phyloP scores from a whole-genome alignment of 2,113 vertebrate genomes.

The Oryzias curvinotus region DNA sequence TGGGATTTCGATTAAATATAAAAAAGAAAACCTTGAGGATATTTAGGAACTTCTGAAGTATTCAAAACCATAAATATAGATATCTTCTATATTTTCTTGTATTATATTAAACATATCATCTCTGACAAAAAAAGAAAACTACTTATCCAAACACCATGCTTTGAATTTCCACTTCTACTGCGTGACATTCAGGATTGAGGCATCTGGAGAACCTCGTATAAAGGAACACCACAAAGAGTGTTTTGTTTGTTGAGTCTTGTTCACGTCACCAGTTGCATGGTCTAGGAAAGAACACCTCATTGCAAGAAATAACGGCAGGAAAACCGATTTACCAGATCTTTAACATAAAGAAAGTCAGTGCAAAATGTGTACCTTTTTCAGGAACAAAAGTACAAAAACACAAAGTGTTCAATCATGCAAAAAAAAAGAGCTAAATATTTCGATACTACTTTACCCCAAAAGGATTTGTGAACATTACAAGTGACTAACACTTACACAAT shows the following conservation, averaged over 20 bases:
- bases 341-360: conserved; percentile 22
- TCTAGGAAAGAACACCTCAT: not conserved
- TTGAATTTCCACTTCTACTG: not conserved
- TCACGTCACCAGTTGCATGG: conserved; percentile 16
- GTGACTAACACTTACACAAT: conserved; percentile 15
- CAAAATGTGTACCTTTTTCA: conserved; percentile 25
- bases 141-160: too few species aligned
- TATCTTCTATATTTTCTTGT: too few species aligned
- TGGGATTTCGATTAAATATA: too few species aligned
- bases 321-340: not conserved
- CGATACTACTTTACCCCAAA: not conserved
- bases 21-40: not conserved
- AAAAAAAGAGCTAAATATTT: not conserved
- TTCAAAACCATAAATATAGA: too few species aligned
- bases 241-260: conserved; percentile 44
- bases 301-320: conserved; percentile 26
- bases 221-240: conserved; percentile 47
- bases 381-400: not conserved
- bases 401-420: conserved; percentile 4
- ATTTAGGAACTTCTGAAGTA: not conserved
- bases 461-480: conserved; percentile 20
- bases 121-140: too few species aligned
- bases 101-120: too few species aligned
- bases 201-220: conserved; percentile 25
- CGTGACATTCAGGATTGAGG: conserved; percentile 37